Base-by-base conservation (phyloP, 2,797 vertebrate genomes). In the Scleropages formosus region DNA sequence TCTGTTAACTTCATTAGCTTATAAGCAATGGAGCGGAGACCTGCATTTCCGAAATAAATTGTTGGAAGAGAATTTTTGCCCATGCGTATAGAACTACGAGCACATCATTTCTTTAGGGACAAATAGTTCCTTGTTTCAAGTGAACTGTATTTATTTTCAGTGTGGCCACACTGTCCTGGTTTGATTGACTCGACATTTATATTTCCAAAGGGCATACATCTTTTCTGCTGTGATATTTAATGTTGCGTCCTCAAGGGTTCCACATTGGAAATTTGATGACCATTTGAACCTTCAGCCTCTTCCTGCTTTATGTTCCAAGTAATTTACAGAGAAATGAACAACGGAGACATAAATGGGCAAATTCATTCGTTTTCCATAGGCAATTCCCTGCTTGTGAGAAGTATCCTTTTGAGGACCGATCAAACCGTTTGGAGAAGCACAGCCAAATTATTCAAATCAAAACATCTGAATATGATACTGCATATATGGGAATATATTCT, bases 1-100 rank as follows among this genome's bases (percentile, higher is more conserved):
- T 67, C 46, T 60, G 18, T 75, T 58, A 67, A 16, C 10, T 27
- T 47, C 68, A 53, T 70, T 65, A 69, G 13, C 53, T 56, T 39
- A n/a, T 11, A 58, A 59, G 39, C 39, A 15, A 58, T 60, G 12
- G 51, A 69, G 58, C 31, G 20, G 31, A 69, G 24, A 9, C 11
- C n/a, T 22, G 27, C 27, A 2, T 46, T 59, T 56, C 31, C 4
- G 22, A 6, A 47, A 44, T 20, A 4, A n/a, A 60, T 24, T 47
- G 22, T 44, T 47, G 53, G 18, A 68, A 56, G 47, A 70, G 49
- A 70, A 49, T 15, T 39, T 47, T 59, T 49, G 20, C 18, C 67
- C 71, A 31, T 3, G 39, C 16, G 22, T 4, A 16, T 20, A 27
- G 31, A 22, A 27, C 15, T 20, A 12, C 18, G 49, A 26, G 16